Base-by-base conservation (phyloP, 2,797 vertebrate species). In the Eupleurogrammus muticus region DNA sequence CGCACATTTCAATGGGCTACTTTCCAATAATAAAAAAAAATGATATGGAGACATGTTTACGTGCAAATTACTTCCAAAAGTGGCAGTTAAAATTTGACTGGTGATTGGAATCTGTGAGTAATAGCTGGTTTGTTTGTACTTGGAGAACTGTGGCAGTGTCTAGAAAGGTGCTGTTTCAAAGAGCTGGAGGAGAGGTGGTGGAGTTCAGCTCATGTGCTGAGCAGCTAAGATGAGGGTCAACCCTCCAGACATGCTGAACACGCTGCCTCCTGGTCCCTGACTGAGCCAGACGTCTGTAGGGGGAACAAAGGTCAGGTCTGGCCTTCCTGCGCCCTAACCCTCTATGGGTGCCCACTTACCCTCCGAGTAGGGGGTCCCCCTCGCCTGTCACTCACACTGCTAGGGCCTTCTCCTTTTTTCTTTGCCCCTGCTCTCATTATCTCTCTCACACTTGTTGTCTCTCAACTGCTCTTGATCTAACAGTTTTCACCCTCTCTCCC, bases 331-430 rank as follows among this genome's bases (percentile, higher is more conserved):
- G 86, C 82, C 81, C 86, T 92, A 87, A 89, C 88, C 82, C 90
- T 87, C 85, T 73, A 73, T 80, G 71, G 91, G 90, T 92, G 84
- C 89, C 89, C 83, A 92, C 92, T 93, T 93, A 90, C 86, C 86
- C 87, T 92, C 82, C 78, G 82, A 80, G 86, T 82, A 90, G 90
- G 91, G 86, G 91, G 88, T 90, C 88, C 73, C 55, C 51, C 78
- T 71, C 17, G 47, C 78, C 80, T 92, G 91, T 89, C 90, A 91
- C 68, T 92, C 87, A 91, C 66, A 42, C 64, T 71, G 55, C 62
- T 50, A 59, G 55, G 24, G 42, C 53, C 48, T 57, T 55, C 36
- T 64, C 59, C 5, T 48, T 80, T 70, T 65, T 47, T 71, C 44
- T 74, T 16, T 67, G 36, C 73, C 51, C 75, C 59, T 55, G 6